phyloP scores from a whole-genome alignment of 1,140 invertebrate genomes.

The Dendrolimus punctatus region DNA sequence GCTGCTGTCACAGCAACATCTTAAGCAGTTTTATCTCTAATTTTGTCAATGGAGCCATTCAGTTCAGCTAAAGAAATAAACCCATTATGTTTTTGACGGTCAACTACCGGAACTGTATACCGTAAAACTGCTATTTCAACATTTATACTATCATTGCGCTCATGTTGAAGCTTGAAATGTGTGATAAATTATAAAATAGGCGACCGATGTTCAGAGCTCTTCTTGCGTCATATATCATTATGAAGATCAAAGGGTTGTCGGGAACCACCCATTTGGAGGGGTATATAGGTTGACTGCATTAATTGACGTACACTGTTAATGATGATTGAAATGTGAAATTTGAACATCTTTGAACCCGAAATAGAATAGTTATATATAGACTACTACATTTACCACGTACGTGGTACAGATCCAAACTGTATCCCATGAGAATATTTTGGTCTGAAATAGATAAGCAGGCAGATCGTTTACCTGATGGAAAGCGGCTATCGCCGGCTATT shows the following conservation, averaged over 20 bases:
- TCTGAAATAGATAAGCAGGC: no score
- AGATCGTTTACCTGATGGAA: no score
- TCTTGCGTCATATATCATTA: conserved; percentile 32
- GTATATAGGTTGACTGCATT: conserved; percentile 20
- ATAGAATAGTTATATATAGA: conserved; percentile 31
- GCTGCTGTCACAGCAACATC: no score
- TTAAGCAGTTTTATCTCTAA: no score
- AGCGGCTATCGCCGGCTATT: no score
- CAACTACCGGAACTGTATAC: no score
- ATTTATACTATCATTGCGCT: conserved; percentile 18
- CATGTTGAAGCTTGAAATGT: conserved; percentile 20
- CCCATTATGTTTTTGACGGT: no score
- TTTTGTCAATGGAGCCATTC: no score
- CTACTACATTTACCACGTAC: neutral
- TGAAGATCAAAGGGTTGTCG: conserved; percentile 40
- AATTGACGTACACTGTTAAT: conserved; percentile 38
- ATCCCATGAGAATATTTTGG: no score
- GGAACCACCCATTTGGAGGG: conserved; percentile 14
- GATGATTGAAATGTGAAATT: conserved; percentile 45
- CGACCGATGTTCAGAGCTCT: conserved; percentile 9
- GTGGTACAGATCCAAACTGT: no score
- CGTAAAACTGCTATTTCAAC: no score
- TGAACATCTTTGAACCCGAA: conserved; percentile 27
- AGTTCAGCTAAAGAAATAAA: no score
- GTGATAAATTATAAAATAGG: conserved; percentile 15